phyloP scores from a whole-genome alignment of 2,797 vertebrate genomes.

The Neosalanx taihuensis region DNA sequence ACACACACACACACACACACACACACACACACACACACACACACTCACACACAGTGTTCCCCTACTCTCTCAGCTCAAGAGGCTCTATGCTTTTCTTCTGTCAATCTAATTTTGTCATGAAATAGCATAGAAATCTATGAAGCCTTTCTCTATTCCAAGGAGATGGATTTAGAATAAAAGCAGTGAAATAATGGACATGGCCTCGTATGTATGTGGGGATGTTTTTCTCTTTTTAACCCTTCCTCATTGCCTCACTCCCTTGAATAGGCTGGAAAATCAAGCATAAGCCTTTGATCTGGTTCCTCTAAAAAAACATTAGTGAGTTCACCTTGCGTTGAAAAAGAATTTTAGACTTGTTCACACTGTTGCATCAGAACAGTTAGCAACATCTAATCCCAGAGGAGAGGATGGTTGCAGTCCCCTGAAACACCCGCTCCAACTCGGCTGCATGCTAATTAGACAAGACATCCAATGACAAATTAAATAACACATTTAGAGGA shows the following conservation, averaged over 20 bases:
- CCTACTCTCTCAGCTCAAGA: constrained; percentile 5
- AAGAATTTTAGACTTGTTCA: neutral
- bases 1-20: neutral
- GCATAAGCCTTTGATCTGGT: neutral
- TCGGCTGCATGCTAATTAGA: constrained; percentile 41
- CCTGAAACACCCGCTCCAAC: constrained; percentile 26
- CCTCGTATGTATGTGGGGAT: constrained; percentile 14
- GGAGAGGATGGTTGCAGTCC: neutral
- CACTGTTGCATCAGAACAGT: neutral
- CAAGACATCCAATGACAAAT: constrained; percentile 49
- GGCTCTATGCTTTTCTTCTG: neutral
- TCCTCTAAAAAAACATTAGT: neutral
- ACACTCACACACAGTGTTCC: constrained; percentile 1
- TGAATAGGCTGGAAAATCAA: neutral
- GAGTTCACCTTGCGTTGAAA: neutral
- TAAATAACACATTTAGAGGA: constrained; percentile 32
- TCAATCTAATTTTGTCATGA: constrained; percentile 18
- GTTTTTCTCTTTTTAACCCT: constrained; percentile 19
- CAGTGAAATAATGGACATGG: constrained; percentile 29
- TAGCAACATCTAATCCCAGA: neutral
- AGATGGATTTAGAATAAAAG: constrained; percentile 37
- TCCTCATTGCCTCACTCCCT: constrained; percentile 3
- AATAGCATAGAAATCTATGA: constrained; percentile 15
- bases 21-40: neutral
- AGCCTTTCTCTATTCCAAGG: constrained; percentile 27